phyloP scores from a whole-genome alignment of 2,888 invertebrate genomes.

The Germaria angustata region DNA sequence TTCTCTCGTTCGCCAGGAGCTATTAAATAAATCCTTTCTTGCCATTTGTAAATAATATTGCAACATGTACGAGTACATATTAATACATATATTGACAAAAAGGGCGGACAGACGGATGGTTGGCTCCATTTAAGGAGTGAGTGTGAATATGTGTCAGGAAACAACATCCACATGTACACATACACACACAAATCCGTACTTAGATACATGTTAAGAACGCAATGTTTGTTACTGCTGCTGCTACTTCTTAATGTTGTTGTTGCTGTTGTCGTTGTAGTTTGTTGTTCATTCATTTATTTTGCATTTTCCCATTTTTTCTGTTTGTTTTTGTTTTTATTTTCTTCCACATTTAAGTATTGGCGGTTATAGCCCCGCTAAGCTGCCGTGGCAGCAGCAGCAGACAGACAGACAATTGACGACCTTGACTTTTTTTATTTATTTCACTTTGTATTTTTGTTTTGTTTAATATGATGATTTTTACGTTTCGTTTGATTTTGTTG shows the following conservation, averaged over 20 bases:
- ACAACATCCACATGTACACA: not conserved
- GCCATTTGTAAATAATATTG: slow-evolving; percentile 36
- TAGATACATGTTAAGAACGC: slow-evolving; percentile 67
- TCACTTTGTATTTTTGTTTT: slow-evolving; percentile 9
- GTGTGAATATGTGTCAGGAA: not conserved
- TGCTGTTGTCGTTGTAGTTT: slow-evolving; percentile 38
- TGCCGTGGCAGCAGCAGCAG: slow-evolving; percentile 57
- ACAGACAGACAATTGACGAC: slow-evolving; percentile 75
- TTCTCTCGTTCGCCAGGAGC: slow-evolving; percentile 26
- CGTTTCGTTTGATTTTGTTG: slow-evolving; percentile 36
- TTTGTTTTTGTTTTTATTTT: no score
- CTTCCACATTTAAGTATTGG: slow-evolving; percentile 38
- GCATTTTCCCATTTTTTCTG: slow-evolving; percentile 71
- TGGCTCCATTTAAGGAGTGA: slow-evolving; percentile 31
- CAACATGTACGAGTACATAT: slow-evolving; percentile 26
- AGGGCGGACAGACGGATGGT: not conserved
- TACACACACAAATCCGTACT: not conserved
- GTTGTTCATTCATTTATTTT: slow-evolving; percentile 73
- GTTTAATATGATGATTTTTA: slow-evolving; percentile 56
- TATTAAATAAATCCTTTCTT: slow-evolving; percentile 57
- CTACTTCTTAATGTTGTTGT: slow-evolving; percentile 45
- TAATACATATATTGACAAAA: slow-evolving; percentile 44
- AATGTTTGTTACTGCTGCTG: slow-evolving; percentile 59
- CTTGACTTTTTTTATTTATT: slow-evolving; percentile 71
- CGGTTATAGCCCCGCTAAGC: slow-evolving; percentile 65